These are phyloP conservation scores for Caenorhabditis uteleia DNA, from an alignment of 2,888 invertebrate species.

Conservation along the genomic window DNA sequence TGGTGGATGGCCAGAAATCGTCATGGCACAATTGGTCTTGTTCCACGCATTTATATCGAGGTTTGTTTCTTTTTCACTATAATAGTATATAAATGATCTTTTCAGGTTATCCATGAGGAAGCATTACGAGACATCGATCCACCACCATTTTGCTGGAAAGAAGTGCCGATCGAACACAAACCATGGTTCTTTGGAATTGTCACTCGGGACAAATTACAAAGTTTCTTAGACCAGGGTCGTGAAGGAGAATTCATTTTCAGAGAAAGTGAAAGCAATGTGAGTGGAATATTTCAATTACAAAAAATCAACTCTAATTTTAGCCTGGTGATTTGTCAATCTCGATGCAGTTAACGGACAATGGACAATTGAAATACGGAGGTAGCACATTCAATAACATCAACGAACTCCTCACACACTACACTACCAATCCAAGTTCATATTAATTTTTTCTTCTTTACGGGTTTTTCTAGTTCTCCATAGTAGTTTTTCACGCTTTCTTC, in stretches of 20 bases:
- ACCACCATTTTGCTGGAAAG: slow-evolving; percentile 5
- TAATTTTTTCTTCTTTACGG: too few relatives aligned
- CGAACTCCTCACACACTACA: slow-evolving; percentile 96
- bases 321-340: slow-evolving; percentile 98
- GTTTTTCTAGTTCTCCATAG: too few relatives aligned
- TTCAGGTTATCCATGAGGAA: slow-evolving; percentile 28
- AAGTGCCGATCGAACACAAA: slow-evolving; percentile 53
- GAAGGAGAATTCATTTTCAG: slow-evolving; percentile 98
- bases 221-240: slow-evolving; percentile 89
- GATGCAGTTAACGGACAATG: slow-evolving; percentile 77
- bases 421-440: slow-evolving; percentile 97
- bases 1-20: slow-evolving; percentile 96
- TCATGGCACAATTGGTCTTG: slow-evolving; percentile 89
- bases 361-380: slow-evolving; percentile 87
- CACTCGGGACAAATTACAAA: slow-evolving; percentile 93
- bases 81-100: too few relatives aligned
- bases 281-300: too few relatives aligned
- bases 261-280: slow-evolving; percentile 97
- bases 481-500: too few relatives aligned
- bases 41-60: slow-evolving; percentile 78
- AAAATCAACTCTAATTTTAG: slow-evolving; percentile 78
- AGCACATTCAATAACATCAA: slow-evolving; percentile 94
- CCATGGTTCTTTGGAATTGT: slow-evolving; percentile 98
- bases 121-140: slow-evolving; percentile 7
- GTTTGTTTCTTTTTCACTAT: slow-evolving; percentile 47